Conservation (phyloP, 2,888 invertebrate genomes). For the Chloroclystis v-ata region DNA sequence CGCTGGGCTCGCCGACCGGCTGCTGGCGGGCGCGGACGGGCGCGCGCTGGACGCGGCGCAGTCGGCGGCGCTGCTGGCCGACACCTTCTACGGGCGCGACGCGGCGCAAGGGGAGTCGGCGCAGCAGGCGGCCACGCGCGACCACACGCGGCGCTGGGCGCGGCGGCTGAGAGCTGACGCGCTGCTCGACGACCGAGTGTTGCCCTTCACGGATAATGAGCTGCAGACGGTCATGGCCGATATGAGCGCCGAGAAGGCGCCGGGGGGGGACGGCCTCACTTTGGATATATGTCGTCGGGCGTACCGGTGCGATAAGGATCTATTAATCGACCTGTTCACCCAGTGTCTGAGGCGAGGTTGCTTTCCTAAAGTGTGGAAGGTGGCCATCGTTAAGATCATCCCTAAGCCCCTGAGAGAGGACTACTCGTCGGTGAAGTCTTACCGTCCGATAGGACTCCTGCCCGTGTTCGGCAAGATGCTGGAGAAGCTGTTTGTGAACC, state of each 20-base stretch:
- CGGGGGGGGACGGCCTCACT: neutral
- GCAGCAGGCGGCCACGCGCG: no score
- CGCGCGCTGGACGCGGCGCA: neutral
- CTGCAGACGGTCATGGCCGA: neutral
- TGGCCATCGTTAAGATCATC: no score
- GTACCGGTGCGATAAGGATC: neutral
- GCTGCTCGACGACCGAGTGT: no score
- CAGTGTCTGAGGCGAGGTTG: neutral
- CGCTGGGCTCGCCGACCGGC: neutral
- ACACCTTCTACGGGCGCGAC: neutral
- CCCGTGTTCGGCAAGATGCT: neutral
- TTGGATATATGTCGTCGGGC: neutral
- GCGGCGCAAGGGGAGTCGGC: no score
- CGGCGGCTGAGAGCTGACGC: no score
- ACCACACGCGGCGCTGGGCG: no score
- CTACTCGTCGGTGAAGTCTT: neutral
- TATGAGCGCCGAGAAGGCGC: neutral
- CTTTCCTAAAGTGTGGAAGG: no score
- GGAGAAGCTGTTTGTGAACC: neutral
- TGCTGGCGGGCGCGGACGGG: neutral
- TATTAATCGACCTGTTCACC: neutral
- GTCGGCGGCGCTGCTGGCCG: neutral
- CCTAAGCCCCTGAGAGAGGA: no score
- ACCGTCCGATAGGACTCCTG: neutral
- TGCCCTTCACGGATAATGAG: neutral